Evolutionary conservation across 2,113 vertebrate genomes (phyloP), one percentile per base, ranked within the genome.

Genomic region (Xiphophorus couchianus): DNA sequence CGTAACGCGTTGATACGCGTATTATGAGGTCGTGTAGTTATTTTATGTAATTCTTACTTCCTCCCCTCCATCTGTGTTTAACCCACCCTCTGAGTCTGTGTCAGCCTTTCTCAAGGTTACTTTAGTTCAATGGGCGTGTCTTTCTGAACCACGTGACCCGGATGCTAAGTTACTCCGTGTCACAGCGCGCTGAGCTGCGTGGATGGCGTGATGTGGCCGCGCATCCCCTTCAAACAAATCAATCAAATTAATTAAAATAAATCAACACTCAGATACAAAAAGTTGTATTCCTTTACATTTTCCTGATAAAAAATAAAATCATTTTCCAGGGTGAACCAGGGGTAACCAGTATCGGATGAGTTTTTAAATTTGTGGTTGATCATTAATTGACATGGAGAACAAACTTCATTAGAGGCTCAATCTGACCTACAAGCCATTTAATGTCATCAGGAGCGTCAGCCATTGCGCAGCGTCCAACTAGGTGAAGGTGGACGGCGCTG

Each of bases 41-140:
- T 33, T 35, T 13, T 5, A 25, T 42, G 5, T 73, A n/a, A 37
- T 33, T n/a, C 6, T 11, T 8, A 27, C 51, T n/a, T 74, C 5
- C 31, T 62, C 3, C 12, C 7, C 2, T 13, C 25, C 14, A 22
- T 62, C 0, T 58, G 12, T 62, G 12, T 73, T 6, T 82, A 30
- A 28, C 39, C 58, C 51, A 42, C 31, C 37, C 69, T 14, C n/a
- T 63, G 73, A 31, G 39, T 71, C 77, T 77, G 30, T 70, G 69
- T 86, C 85, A 80, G 81, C 29, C 82, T 27, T 76, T 82, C 76
- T 91, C 88, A 88, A 90, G 93, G 92, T 93, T 93, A 93, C 84
- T 85, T 77, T 73, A 87, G 92, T 92, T 92, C 90, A 91, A 0
- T 75, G 89, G 91, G 90, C 44, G 89, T 72, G 89, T 69, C 82